A percentile compares a stretch with the other conserved stretches of the same genome.
phyloP scores from a whole-genome alignment of 35 echinoderm and acorn worm genomes.

The Strongylocentrotus purpuratus region DNA sequence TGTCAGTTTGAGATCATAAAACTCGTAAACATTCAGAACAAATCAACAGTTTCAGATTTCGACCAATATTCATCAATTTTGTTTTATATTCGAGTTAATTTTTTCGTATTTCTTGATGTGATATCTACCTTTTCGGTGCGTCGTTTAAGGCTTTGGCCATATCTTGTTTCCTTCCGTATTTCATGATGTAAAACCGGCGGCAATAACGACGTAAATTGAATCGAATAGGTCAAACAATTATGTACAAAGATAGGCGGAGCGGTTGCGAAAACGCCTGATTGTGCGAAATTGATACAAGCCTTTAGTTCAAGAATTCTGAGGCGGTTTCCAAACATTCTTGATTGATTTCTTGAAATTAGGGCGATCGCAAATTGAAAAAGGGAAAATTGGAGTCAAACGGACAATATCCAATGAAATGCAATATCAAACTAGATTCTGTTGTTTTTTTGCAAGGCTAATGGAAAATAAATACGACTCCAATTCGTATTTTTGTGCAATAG shows the following conservation, averaged over 20 bases:
- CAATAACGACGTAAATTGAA: neutral
- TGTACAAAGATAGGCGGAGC: neutral
- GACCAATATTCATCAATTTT: neutral
- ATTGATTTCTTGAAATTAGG: neutral
- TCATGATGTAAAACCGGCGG: neutral
- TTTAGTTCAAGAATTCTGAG: neutral
- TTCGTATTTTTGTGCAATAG: no score
- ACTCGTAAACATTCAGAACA: neutral
- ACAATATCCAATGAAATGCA: neutral
- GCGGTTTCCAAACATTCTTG: neutral
- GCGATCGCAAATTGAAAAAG: neutral
- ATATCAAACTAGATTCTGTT: neutral
- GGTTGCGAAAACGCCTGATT: neutral
- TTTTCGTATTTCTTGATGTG: neutral
- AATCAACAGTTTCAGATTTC: neutral
- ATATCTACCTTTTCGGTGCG: neutral
- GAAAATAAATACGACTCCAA: no score
- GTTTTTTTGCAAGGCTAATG: no score
- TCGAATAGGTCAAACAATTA: neutral
- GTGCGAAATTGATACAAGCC: constrained; percentile 1
- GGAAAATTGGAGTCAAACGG: neutral
- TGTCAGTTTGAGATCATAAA: no score
- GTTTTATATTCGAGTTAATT: neutral
- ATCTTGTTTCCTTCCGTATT: neutral
- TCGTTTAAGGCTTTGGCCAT: neutral